These are phyloP conservation scores for Drosophila ezoana DNA, from an alignment of 2,888 invertebrate species.

Conservation along the genomic window DNA sequence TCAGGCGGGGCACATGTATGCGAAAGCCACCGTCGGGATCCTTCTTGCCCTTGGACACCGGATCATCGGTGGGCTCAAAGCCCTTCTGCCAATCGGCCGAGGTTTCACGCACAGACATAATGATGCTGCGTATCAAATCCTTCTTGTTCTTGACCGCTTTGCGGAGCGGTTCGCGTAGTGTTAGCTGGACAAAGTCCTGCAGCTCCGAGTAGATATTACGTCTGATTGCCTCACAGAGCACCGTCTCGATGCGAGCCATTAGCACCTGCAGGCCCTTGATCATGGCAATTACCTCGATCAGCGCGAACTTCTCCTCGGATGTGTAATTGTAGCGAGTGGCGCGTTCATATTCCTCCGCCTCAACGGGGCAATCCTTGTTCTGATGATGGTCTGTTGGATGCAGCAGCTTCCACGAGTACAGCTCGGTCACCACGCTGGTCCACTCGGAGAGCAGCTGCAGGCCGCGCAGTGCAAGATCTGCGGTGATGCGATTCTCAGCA, in stretches of 20 bases:
- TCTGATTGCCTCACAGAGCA: constrained; percentile 95
- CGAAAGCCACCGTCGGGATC: constrained; percentile 96
- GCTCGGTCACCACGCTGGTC: constrained; percentile 98
- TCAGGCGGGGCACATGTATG: constrained; percentile 95
- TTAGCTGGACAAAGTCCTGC: constrained; percentile 97
- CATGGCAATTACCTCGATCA: constrained; percentile 99
- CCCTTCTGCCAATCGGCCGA: constrained; percentile 98
- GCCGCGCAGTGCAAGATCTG: constrained; percentile 95
- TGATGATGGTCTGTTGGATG: constrained; percentile 99
- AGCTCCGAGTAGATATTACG: constrained; percentile 97
- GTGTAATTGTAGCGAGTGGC: constrained; percentile 99
- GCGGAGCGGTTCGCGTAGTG: constrained; percentile 94
- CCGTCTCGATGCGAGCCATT: constrained; percentile 98
- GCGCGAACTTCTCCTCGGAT: constrained; percentile 98
- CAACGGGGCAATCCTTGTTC: constrained; percentile 96
- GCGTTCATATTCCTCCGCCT: constrained; percentile 99
- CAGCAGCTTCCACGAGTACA: constrained; percentile 98
- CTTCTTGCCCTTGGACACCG: constrained; percentile 96
- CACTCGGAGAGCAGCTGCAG: constrained; percentile 97
- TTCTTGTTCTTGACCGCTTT: constrained; percentile 99
- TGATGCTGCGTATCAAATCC: constrained; percentile 97
- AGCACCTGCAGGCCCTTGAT: constrained; percentile 98
- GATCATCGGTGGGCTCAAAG: constrained; percentile 95
- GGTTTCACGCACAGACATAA: constrained; percentile 98
- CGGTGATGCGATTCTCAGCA: constrained; percentile 94